Evolutionary conservation across 2,888 invertebrate species (phyloP), one percentile per base, ranked within the genome.

Genomic region (Crematogaster levior): DNA sequence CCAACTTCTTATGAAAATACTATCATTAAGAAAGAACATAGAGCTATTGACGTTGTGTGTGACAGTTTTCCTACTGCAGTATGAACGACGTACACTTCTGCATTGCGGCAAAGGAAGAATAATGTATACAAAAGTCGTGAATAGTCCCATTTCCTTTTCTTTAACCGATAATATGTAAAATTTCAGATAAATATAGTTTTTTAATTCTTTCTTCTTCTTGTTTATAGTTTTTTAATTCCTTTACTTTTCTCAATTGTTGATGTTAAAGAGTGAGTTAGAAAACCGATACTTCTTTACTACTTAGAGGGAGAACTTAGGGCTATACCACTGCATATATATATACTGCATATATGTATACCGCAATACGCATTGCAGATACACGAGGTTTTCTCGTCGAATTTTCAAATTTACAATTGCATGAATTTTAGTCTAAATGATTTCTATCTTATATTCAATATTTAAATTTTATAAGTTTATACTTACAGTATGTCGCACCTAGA

Each of bases 71-170:
- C 30, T 75, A 34, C 60, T 46, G 72, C 65, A 40, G 27, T 56
- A 53, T 79, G 84, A 84, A 85, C 74, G 82, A 84, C 58, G 24
- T 46, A 30, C 46, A 46, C 70, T 79, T 56, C 88, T 66, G 89
- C 89, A 88, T 83, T 88, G 88, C 89, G 88, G 82, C 81, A 88
- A 37, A 56, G 75, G 24, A 60, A 82, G 51, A 53, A 58, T 60
- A 27, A 46, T 43, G 18, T 63, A 30, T 21, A n/a, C 18, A 12
- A 37, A 75, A 65, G 37, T 81, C 61, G n/a, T 37, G 24, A 56
- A 48, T 27, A 82, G 40, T 15, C 4, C 18, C 7, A 1, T 53
- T 27, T 37, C 24, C 1, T n/a, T 56, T n/a, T 24, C 21, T 43
- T 43, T 21, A 65, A 65, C 9, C 18, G 9, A 51, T 37, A 34